Conservation (phyloP, 2,888 invertebrate genomes). For the Calameuta idolon region DNA sequence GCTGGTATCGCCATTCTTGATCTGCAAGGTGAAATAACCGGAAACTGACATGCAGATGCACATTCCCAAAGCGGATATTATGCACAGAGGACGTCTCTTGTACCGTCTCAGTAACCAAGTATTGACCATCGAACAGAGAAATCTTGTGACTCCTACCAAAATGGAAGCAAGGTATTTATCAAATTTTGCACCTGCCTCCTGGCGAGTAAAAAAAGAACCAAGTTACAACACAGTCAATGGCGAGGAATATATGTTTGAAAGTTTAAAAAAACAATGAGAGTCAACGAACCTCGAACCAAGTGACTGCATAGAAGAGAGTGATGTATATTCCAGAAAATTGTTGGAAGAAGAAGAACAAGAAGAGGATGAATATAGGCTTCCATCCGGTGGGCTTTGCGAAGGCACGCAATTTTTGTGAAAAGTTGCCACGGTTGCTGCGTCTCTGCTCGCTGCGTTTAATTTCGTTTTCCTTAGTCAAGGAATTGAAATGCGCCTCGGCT, state of each 20-base stretch:
- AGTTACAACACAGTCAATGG: background rate
- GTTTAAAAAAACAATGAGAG: background rate
- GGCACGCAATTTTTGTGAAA: slow-evolving; percentile 60
- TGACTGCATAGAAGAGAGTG: slow-evolving; percentile 73
- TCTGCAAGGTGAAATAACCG: slow-evolving; percentile 70
- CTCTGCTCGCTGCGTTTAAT: slow-evolving; percentile 66
- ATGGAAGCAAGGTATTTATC: slow-evolving; percentile 72
- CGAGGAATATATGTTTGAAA: background rate
- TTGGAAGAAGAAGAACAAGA: slow-evolving; percentile 72
- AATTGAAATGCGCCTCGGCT: slow-evolving; percentile 69
- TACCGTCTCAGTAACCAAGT: slow-evolving; percentile 70
- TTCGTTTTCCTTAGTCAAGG: slow-evolving; percentile 70
- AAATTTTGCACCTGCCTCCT: slow-evolving; percentile 70
- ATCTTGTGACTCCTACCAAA: slow-evolving; percentile 70
- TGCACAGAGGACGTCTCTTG: slow-evolving; percentile 69
- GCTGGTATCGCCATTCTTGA: slow-evolving; percentile 53
- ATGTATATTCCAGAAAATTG: slow-evolving; percentile 75
- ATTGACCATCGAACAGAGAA: slow-evolving; percentile 72
- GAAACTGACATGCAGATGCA: slow-evolving; percentile 71
- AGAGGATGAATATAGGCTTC: slow-evolving; percentile 71
- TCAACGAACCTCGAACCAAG: slow-evolving; percentile 69
- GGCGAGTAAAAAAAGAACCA: background rate
- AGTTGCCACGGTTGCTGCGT: slow-evolving; percentile 59
- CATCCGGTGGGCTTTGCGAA: slow-evolving; percentile 72
- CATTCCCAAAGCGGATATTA: slow-evolving; percentile 71